Evolutionary conservation across 2,797 vertebrate species (phyloP).

Genomic region (Cephalopachus bancanus): DNA sequence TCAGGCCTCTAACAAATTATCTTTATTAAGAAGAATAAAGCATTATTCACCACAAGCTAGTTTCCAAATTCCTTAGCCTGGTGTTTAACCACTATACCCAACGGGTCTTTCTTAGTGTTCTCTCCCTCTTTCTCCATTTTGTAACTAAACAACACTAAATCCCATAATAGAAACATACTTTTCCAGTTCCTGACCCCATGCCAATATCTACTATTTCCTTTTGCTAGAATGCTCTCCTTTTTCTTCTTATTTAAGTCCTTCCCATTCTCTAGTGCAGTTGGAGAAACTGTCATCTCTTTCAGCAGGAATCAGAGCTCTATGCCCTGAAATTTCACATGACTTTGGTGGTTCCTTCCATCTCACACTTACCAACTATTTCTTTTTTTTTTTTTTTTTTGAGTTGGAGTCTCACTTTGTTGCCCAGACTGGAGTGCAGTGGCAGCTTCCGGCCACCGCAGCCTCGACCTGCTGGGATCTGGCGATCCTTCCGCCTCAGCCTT

Average conservation of each 20-base stretch:
- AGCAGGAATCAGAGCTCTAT: background rate
- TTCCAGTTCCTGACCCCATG: background rate
- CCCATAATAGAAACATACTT: accelerated
- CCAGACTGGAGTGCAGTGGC: no score
- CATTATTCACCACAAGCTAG: background rate
- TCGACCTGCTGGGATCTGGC: no score
- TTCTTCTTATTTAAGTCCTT: background rate
- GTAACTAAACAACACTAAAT: background rate
- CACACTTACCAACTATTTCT: background rate
- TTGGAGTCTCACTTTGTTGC: no score
- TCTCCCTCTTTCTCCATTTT: background rate
- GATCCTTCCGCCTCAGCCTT: no score
- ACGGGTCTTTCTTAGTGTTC: background rate
- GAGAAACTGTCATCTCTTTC: background rate
- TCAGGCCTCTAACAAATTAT: no score
- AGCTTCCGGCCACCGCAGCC: no score
- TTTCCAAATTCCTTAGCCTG: background rate
- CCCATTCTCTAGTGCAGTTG: background rate
- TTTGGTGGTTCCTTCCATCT: background rate
- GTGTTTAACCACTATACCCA: background rate
- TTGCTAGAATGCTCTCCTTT: background rate
- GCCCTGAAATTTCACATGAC: background rate
- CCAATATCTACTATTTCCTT: background rate
- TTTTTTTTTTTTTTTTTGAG: no score
- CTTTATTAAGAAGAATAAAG: no score